Evolutionary conservation across 2,888 invertebrate genomes (phyloP), one percentile per base, ranked within the genome.

Genomic region (Cephalotes varians): DNA sequence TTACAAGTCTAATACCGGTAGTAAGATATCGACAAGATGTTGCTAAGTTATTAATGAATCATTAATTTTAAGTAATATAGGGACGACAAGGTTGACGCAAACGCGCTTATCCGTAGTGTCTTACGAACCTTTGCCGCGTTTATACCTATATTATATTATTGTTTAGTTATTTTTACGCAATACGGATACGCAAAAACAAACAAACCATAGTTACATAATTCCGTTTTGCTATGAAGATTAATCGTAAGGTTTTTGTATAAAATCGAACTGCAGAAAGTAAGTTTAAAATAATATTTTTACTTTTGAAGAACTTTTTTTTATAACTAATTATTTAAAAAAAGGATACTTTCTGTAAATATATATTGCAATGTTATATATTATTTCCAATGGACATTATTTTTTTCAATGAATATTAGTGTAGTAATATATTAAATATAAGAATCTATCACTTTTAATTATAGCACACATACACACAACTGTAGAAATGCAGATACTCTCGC

Each of bases 401-500:
- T 54, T 71, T 54, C 2, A 18, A n/a, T 28, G n/a, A n/a, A n/a
- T n/a, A n/a, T n/a, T n/a, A n/a, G n/a, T n/a, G n/a, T n/a, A n/a
- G n/a, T n/a, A n/a, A n/a, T n/a, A n/a, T n/a, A n/a, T n/a, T n/a
- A 28, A 40, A 44, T 40, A 40, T 4, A 28, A 31, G 40, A 37
- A 37, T 34, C 6, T 60, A 12, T 62, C 28, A 25, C 2, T 64
- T 49, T 49, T 62, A 2, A 18, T 49, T 37, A 15, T 10, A 73
- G 15, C 7, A n/a, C n/a, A n/a, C n/a, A n/a, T n/a, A n/a, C n/a
- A n/a, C n/a, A n/a, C n/a, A 44, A 65, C 6, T 40, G 34, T 34
- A 44, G 21, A 72, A 25, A 83, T 62, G 81, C 40, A 34, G 31
- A 64, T 72, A 64, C 60, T 83, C 28, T 1, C 49, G 18, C 18